Evolutionary conservation across 2,888 invertebrate species (phyloP), one percentile per base, ranked within the genome.

Genomic region (Volucella inflata): DNA sequence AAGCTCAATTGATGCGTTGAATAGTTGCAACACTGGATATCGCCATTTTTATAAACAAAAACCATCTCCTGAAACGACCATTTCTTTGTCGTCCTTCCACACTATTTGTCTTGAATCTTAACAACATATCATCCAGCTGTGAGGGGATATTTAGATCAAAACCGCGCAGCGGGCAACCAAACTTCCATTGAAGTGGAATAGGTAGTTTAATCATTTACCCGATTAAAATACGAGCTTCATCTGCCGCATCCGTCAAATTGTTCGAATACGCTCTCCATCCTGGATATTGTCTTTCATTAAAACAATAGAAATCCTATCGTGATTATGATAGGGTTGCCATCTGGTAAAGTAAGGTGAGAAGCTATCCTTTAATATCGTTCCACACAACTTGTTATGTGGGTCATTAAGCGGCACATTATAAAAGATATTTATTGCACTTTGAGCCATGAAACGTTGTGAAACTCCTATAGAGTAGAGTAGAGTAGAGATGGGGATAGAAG

Each of bases 311-410:
- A 4, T 30, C 6, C 30, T 30, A 30, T 6, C 30, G 30, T 30
- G 6, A 6, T 40, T 42, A 16, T 59, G 40, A 40, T 21, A 11
- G 30, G n/a, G 30, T 10, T 40, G 36, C 46, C 17, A 42, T n/a
- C 11, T 2, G 42, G 8, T 44, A 44, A 55, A 30, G 51, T 36
- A 51, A 30, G 30, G 30, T 30, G 30, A 6, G 4, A 71, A 48
- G 50, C 10, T 46, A n/a, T 8, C 17, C 51, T 50, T 11, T 10
- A 59, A n/a, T 21, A 40, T 55, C 64, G 65, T 81, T 77, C 59
- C 77, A 60, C 70, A 64, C 59, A 71, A 67, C 77, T 46, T 65
- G 59, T n/a, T 65, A 77, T 82, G 57, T 77, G 77, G 82, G 71
- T 82, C 82, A 72, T 72, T 72, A 51, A 72, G 65, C 46, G 40